Percentiles rank a stretch among this genome's conserved stretches.
phyloP scores from a whole-genome alignment of 2,888 invertebrate genomes.

The Dinocampus coccinellae region DNA sequence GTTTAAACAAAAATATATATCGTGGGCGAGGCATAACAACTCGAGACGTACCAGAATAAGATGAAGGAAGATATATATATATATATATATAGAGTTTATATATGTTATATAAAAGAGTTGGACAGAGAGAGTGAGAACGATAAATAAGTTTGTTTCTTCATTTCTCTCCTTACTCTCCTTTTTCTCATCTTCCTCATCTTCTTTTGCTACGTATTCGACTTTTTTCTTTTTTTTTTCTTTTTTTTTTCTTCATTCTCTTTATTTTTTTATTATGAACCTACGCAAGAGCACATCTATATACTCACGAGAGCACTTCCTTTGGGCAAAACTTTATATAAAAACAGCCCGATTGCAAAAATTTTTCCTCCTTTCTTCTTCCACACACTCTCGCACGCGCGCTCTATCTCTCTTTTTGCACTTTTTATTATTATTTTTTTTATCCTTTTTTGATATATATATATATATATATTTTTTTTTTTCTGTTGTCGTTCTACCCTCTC shows the following conservation, averaged over 20 bases:
- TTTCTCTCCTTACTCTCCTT: too few species aligned
- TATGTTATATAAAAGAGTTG: too few species aligned
- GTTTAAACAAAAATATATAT: constrained; percentile 4
- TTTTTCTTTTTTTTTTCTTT: neutral
- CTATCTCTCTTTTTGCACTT: too few species aligned
- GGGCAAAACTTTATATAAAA: constrained; percentile 24
- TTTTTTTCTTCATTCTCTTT: too few species aligned
- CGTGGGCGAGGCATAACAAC: constrained; percentile 28
- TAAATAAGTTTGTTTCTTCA: too few species aligned
- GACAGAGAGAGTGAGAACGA: too few species aligned
- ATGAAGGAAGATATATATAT: constrained; percentile 19
- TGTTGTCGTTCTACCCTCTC: neutral
- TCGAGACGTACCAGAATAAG: constrained; percentile 14
- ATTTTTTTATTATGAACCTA: constrained; percentile 21
- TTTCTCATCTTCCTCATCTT: too few species aligned
- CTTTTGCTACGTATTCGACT: too few species aligned
- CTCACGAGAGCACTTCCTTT: constrained; percentile 31
- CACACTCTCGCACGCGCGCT: too few species aligned
- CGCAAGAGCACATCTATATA: constrained; percentile 31
- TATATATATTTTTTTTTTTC: neutral
- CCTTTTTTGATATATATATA: too few species aligned
- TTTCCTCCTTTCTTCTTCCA: neutral
- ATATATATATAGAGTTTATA: neutral
- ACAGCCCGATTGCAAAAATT: constrained; percentile 9
- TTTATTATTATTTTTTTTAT: too few species aligned